Percentiles rank a stretch among this genome's conserved stretches.
Evolutionary conservation across 2,797 vertebrate species (phyloP).

Genomic region (Hippoglossus hippoglossus): DNA sequence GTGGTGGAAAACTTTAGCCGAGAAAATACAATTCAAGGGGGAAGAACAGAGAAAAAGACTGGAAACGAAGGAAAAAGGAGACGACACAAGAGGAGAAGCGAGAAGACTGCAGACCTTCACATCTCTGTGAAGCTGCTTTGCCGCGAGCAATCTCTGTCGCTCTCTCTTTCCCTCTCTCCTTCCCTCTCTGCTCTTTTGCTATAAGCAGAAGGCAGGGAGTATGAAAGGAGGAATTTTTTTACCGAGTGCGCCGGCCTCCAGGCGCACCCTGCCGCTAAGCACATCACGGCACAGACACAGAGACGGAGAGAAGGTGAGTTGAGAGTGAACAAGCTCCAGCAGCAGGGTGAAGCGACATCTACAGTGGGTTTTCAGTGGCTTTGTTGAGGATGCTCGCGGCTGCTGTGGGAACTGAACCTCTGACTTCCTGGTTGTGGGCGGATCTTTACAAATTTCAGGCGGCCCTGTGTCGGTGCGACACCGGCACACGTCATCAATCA

Average conservation of each 20-base stretch:
- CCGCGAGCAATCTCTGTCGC: constrained; percentile 52
- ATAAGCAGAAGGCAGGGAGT: constrained; percentile 52
- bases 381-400: constrained; percentile 25
- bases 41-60: constrained; percentile 8
- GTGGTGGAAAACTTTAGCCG: not conserved
- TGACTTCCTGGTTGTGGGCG: constrained; percentile 20
- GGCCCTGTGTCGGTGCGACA: not conserved
- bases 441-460: constrained; percentile 18
- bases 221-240: constrained; percentile 49
- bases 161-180: not conserved
- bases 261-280: constrained; percentile 55
- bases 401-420: constrained; percentile 23
- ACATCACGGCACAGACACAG: constrained; percentile 34
- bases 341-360: constrained; percentile 22
- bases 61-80: constrained; percentile 22
- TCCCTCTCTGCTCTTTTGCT: constrained; percentile 37
- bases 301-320: constrained; percentile 29
- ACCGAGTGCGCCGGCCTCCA: constrained; percentile 55
- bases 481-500: not conserved
- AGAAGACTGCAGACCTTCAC: constrained; percentile 55
- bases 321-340: constrained; percentile 39
- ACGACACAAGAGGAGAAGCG: constrained; percentile 28
- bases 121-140: constrained; percentile 63
- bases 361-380: constrained; percentile 24
- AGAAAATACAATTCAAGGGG: constrained; percentile 1